Evolutionary conservation across 35 echinoderm and acorn worm genomes (phyloP).

Genomic region (Heliocidaris tuberculata): DNA sequence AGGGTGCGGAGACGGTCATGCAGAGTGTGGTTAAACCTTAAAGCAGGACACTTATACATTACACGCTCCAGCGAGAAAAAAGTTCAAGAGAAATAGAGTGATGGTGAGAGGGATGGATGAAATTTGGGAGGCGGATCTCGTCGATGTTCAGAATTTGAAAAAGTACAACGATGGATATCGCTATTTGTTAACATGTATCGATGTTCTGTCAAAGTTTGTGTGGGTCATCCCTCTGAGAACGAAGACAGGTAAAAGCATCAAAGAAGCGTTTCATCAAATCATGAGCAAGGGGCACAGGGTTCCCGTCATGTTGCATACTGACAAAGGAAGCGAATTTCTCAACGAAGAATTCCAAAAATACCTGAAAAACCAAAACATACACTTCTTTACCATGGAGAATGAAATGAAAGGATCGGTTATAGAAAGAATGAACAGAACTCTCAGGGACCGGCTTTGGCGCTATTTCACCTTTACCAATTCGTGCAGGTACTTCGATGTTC

Average conservation of each 20-base stretch:
- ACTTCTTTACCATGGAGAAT: slow-evolving; percentile 50
- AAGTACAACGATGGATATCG: not conserved
- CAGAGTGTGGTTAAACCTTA: too few species aligned
- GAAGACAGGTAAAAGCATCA: not conserved
- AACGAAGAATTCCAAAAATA: not conserved
- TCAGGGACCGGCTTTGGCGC: slow-evolving; percentile 40
- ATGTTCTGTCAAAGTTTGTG: slow-evolving; percentile 25
- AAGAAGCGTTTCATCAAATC: slow-evolving; percentile 25
- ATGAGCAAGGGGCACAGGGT: not conserved
- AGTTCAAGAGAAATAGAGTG: not conserved
- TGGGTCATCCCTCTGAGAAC: slow-evolving; percentile 41
- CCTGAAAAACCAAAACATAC: not conserved
- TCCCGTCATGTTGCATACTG: slow-evolving; percentile 49
- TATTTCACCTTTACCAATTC: slow-evolving; percentile 53
- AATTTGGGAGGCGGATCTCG: slow-evolving; percentile 41
- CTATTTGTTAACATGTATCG: slow-evolving; percentile 49
- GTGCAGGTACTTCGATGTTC: slow-evolving; percentile 17
- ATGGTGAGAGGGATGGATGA: slow-evolving; percentile 9
- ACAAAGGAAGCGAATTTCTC: slow-evolving; percentile 47
- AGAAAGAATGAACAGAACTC: slow-evolving; percentile 36
- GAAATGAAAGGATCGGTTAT: slow-evolving; percentile 41
- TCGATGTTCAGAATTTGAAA: slow-evolving; percentile 21
- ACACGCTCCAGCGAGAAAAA: not conserved
- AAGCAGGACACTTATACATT: slow-evolving; percentile 42
- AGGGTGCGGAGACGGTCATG: too few species aligned